These are phyloP conservation scores for Amphiura filiformis DNA, from an alignment of 35 echinoderm and acorn worm species.

Conservation along the genomic window DNA sequence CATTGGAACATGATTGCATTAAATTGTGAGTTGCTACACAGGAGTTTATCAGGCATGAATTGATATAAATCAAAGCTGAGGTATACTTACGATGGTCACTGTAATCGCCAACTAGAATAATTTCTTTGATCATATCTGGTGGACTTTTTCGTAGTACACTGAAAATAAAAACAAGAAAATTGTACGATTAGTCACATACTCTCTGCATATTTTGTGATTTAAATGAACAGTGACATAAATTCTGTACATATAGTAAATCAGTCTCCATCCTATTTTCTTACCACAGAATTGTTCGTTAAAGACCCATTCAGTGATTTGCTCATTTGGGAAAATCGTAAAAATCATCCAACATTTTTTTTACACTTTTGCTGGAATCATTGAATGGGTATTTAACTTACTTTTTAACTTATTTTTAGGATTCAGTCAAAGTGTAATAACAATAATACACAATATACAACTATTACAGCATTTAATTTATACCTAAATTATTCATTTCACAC, in stretches of 20 bases:
- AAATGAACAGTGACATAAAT: background rate
- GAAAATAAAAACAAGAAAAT: constrained; percentile 48
- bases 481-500: no score
- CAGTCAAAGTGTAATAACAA: no score
- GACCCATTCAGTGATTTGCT: background rate
- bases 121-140: constrained; percentile 90
- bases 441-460: no score
- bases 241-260: background rate
- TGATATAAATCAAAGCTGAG: no score
- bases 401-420: no score
- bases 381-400: background rate
- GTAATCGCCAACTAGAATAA: constrained; percentile 97
- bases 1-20: background rate
- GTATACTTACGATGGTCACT: constrained; percentile 98
- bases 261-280: background rate
- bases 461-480: no score
- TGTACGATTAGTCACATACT: background rate
- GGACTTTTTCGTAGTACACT: constrained; percentile 97
- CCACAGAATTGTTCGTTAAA: background rate
- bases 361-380: background rate
- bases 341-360: background rate
- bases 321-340: background rate
- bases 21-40: background rate
- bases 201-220: background rate
- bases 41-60: no score